Evolutionary conservation across 2,113 vertebrate genomes (phyloP).

Genomic region (Boulengeromyrus knoepffleri): DNA sequence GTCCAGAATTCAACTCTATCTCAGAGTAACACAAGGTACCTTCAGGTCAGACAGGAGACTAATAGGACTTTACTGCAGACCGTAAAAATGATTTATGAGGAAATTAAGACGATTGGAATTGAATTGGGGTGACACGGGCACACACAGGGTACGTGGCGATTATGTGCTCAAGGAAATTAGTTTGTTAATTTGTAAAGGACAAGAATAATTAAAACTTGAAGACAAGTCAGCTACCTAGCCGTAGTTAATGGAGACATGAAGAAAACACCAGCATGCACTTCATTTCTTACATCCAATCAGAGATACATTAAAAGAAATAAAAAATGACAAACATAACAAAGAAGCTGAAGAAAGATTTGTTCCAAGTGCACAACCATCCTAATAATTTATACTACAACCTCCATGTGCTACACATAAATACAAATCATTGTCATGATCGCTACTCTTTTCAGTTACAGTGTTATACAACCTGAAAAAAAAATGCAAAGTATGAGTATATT

Average conservation of each 20-base stretch:
- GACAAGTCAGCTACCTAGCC: slow-evolving; percentile 24
- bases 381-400: not conserved
- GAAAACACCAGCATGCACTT: slow-evolving; percentile 14
- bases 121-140: slow-evolving; percentile 33
- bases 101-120: slow-evolving; percentile 35
- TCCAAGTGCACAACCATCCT: not conserved
- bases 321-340: not conserved
- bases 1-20: slow-evolving; percentile 2
- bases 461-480: not conserved
- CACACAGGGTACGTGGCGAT: slow-evolving; percentile 21
- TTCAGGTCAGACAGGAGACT: slow-evolving; percentile 19
- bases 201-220: slow-evolving; percentile 31
- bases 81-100: slow-evolving; percentile 32
- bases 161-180: slow-evolving; percentile 35
- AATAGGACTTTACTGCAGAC: slow-evolving; percentile 26
- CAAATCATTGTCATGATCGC: not conserved
- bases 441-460: not conserved
- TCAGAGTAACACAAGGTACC: slow-evolving; percentile 5
- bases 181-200: slow-evolving; percentile 43
- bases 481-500: not conserved
- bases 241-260: slow-evolving; percentile 25
- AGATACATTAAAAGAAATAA: slow-evolving; percentile 12
- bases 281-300: not conserved
- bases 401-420: not conserved
- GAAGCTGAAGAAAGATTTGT: not conserved